Evolutionary conservation across 2,888 invertebrate species (phyloP).

Genomic region (Creontiades dilutus): DNA sequence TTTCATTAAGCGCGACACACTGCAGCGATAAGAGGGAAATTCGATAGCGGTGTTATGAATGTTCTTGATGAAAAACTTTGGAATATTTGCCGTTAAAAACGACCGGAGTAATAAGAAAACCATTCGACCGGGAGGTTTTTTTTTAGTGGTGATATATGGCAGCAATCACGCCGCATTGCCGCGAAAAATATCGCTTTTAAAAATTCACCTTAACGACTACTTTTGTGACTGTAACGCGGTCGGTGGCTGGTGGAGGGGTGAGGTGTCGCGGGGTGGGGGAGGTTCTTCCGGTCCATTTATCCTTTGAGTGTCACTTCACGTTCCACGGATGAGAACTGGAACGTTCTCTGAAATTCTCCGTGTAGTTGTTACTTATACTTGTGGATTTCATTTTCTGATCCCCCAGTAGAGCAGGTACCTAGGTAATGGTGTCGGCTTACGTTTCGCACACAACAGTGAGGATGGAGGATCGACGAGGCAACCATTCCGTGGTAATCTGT

Average conservation of each 20-base stretch:
- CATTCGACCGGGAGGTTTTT: neutral
- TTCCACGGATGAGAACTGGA: neutral
- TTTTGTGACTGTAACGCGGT: slow-evolving; percentile 17
- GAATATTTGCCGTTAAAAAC: slow-evolving; percentile 21
- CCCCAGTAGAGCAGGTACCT: too few species aligned
- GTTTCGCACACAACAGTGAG: too few species aligned
- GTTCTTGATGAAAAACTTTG: slow-evolving; percentile 39
- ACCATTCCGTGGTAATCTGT: too few species aligned
- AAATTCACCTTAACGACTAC: slow-evolving; percentile 31
- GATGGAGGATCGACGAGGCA: too few species aligned
- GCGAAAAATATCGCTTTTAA: slow-evolving; percentile 7
- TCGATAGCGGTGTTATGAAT: slow-evolving; percentile 19
- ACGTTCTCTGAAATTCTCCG: neutral
- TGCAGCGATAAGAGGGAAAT: neutral
- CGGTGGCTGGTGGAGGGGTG: neutral
- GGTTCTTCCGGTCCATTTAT: neutral
- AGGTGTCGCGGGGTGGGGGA: neutral
- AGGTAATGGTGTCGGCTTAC: too few species aligned
- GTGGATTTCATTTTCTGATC: too few species aligned
- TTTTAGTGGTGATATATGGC: neutral
- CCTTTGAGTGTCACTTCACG: neutral
- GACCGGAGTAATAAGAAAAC: slow-evolving; percentile 10
- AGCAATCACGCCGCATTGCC: slow-evolving; percentile 19
- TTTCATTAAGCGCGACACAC: neutral
- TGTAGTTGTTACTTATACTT: neutral